phyloP scores from a whole-genome alignment of 2,113 vertebrate species.

The Trogon melanurus region DNA sequence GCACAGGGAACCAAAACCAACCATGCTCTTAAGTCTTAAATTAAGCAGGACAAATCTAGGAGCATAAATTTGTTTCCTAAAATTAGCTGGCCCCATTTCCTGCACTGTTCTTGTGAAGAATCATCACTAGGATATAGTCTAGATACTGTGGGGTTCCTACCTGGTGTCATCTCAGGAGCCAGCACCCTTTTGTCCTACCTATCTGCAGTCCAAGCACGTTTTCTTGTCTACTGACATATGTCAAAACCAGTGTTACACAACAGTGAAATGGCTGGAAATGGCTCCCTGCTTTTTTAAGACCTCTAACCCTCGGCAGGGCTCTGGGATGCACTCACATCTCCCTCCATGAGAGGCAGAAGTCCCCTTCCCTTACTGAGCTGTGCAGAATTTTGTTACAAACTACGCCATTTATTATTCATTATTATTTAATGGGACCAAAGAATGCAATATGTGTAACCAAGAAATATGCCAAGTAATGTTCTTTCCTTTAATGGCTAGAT shows the following conservation, averaged over 20 bases:
- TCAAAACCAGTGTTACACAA: not conserved
- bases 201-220: not conserved
- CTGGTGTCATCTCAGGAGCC: not conserved
- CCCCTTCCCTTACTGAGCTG: conserved; percentile 20
- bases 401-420: conserved; percentile 65
- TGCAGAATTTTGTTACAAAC: conserved; percentile 51
- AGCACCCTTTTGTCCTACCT: not conserved
- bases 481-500: conserved; percentile 53
- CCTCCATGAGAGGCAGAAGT: not conserved
- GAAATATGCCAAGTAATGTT: conserved; percentile 67
- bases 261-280: not conserved
- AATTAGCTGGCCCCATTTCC: not conserved
- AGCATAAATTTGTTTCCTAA: not conserved
- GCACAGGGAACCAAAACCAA: not conserved
- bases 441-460: conserved; percentile 66
- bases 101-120: not conserved
- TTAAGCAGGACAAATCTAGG: not conserved
- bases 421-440: conserved; percentile 68
- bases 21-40: not conserved
- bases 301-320: not conserved
- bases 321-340: not conserved
- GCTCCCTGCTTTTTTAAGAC: conserved; percentile 1
- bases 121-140: not conserved
- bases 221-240: not conserved
- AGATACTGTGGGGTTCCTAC: not conserved